Evolutionary conservation across 2,888 invertebrate species (phyloP), one percentile per base, ranked within the genome.

Genomic region (Brachylomia viminalis): DNA sequence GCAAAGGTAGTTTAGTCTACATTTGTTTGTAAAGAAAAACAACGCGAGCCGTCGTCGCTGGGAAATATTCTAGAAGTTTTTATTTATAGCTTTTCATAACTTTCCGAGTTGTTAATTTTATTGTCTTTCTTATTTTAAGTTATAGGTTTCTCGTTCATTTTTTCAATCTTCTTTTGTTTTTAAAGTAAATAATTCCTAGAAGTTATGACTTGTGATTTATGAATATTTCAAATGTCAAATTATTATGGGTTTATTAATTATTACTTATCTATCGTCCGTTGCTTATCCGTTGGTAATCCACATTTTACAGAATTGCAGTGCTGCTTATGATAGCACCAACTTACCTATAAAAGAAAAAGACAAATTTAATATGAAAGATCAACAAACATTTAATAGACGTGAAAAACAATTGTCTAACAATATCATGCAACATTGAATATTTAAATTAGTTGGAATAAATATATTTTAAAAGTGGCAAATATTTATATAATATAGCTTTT

Each of bases 291-390:
- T 54, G 1, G 2, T n/a, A 42, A 6, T 17, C 17, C 30, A 23
- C 2, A 49, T 15, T 23, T 47, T 49, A 23, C 66, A 58, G 76
- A 23, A 49, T 42, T 20, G 58, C 20, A 17, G 33, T 59, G 61
- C 33, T 49, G 66, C 30, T 23, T 42, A 58, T 58, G 27, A 66
- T n/a, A 38, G 23, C 86, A 62, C 54, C 52, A 83, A 87, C 87
- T 87, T 87, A 87, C 87, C 87, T 87, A 69, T 75, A 86, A 82
- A 79, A 80, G 67, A 83, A 61, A 80, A 87, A 77, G 0, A 30
- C 0, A 49, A 15, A 52, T n/a, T 77, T 59, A 69, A 15, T 54
- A 54, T 13, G 8, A 61, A 23, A 6, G 2, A 45, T 72, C 4
- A 27, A 62, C 13, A 15, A 11, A 5, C 11, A 47, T 47, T n/a